Base-by-base conservation (phyloP, 2,113 vertebrate genomes). In the Oostethus manadensis region DNA sequence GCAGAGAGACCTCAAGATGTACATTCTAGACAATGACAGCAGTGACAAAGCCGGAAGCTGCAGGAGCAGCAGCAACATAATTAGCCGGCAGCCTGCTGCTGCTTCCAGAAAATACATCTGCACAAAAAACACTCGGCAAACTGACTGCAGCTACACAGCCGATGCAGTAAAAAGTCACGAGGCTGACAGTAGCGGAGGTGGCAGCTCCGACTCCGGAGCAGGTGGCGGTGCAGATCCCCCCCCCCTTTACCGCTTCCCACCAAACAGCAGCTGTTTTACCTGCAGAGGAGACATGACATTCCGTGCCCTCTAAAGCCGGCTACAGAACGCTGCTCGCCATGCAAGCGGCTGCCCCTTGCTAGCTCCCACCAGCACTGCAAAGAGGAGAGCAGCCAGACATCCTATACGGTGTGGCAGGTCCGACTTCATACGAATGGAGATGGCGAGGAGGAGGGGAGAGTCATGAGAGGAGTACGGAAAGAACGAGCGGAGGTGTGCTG, bases 231-330 rank as follows among this genome's bases (percentile, higher is more conserved):
- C 73, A 77, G 64, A 21, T 22, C 62, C 20, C 17, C 20, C 63
- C 40, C 55, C 15, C 13, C 33, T 64, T 21, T 8, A 21, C 21
- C 9, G 8, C 22, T 10, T 21, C 42, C 60, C 16, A n/a, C 22
- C 62, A 68, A 70, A 61, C 63, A 71, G 70, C 71, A 71, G 80
- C 81, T 68, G 79, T 74, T 76, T 88, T 89, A 88, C 87, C 88
- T 89, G 88, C 87, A 88, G 81, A 88, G 87, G 87, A 88, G 85
- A 87, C 88, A 88, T 88, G 87, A 88, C 88, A 89, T 89, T 84
- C 85, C 86, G 83, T 86, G 84, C 84, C 86, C 85, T 87, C 86
- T 86, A 82, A 73, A 82, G 75, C 84, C 56, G 75, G 84, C 81
- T 71, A 85, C 83, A 82, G 77, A 87, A 81, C 70, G 81, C 83